Evolutionary conservation across 2,797 vertebrate species (phyloP), one percentile per base, ranked within the genome.

Genomic region (Oryzias dopingdopingensis): DNA sequence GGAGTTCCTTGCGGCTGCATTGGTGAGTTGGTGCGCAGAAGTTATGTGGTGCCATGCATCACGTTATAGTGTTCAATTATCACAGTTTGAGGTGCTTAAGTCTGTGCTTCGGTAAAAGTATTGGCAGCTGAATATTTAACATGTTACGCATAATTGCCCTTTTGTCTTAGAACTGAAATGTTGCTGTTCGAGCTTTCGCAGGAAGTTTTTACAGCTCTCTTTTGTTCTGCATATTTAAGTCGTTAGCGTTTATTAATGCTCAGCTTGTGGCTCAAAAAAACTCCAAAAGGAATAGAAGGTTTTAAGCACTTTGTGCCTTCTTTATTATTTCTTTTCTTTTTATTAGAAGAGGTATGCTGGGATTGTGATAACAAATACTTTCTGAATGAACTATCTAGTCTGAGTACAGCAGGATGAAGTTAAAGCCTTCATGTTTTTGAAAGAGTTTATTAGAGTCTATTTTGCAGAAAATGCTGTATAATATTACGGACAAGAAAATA

Each of bases 31-130:
- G 71, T 70, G 78, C 73, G 62, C 84, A 79, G 71, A 76, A 77
- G 81, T 83, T 88, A 89, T 85, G 86, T 83, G 62, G 76, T 37
- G 67, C 66, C 12, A 59, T 82, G 79, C 78, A 67, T 87, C 82
- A 81, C 70, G 83, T 87, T 84, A 85, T 62, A 58, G 74, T 37
- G 83, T 78, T 86, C 80, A 77, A 81, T 87, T 86, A 89, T 80
- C 77, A 76, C 67, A 56, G 84, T 84, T 77, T 87, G 81, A 83
- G 82, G 79, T 84, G 79, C 80, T 88, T 86, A 85, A 73, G 78
- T 80, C 71, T 58, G 71, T 65, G 60, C 68, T 83, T 87, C 70
- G 78, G 73, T 50, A 76, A 84, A 86, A 79, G 74, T 74, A 76
- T 81, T 79, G 74, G 75, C 79, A 80, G 82, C 76, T 83, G 83